Percentiles rank a stretch among this genome's conserved stretches.
Conservation (phyloP, 2,797 vertebrate species). For the Labroides dimidiatus region DNA sequence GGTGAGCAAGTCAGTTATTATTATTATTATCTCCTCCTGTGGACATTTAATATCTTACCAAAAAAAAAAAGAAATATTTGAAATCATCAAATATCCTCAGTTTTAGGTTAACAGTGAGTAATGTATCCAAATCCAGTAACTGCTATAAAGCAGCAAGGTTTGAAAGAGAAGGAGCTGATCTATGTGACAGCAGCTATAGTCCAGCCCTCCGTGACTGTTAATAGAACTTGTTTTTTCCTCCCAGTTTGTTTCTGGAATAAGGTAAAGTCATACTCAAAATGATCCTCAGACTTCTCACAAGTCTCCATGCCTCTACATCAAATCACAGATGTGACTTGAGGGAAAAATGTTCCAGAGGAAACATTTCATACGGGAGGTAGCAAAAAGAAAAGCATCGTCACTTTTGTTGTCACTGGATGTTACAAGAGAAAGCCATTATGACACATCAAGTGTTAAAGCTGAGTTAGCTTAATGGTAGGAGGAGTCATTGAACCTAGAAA, state of each 20-base stretch:
- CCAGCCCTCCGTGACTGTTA: slow-evolving; percentile 5
- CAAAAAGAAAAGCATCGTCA: slow-evolving; percentile 8
- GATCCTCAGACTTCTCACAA: slow-evolving; percentile 12
- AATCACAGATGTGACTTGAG: slow-evolving; percentile 35
- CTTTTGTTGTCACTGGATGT: slow-evolving; percentile 20
- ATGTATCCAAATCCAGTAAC: not conserved
- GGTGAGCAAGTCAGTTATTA: too few species aligned
- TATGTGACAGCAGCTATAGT: slow-evolving; percentile 33
- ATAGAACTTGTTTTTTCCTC: slow-evolving; percentile 5
- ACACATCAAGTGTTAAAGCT: slow-evolving; percentile 1
- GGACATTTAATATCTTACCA: too few species aligned
- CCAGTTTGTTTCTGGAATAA: not conserved
- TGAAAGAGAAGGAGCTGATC: not conserved
- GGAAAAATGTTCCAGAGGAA: slow-evolving; percentile 19
- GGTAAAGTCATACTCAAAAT: slow-evolving; percentile 20
- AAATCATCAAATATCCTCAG: too few species aligned
- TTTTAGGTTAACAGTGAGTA: too few species aligned
- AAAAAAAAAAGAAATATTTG: too few species aligned
- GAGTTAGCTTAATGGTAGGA: not conserved
- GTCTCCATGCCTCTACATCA: slow-evolving; percentile 18
- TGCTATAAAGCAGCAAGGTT: too few species aligned
- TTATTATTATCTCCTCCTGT: too few species aligned
- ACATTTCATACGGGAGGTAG: not conserved
- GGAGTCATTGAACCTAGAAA: not conserved
- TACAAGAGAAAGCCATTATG: slow-evolving; percentile 23